Evolutionary conservation across 2,888 invertebrate species (phyloP), one percentile per base, ranked within the genome.

Genomic region (Xanthorhoe designata): DNA sequence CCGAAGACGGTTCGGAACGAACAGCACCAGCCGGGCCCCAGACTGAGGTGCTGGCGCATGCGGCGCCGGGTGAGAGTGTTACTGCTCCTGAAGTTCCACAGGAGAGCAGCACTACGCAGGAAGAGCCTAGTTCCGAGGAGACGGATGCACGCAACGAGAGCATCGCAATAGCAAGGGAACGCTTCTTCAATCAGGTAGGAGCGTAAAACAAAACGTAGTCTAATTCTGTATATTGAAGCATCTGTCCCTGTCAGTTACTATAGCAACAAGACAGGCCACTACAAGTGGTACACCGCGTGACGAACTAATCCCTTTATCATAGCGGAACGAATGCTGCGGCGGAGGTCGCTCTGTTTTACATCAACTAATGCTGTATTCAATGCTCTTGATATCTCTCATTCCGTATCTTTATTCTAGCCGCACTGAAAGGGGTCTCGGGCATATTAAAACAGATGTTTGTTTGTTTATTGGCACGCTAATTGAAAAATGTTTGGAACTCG

Each of bases 111-210:
- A 60, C 61, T 32, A 49, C 32, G 5, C 75, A 62, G 71, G 74
- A 72, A 53, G 76, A 78, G 24, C 66, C 70, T n/a, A 76, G 71
- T 63, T 75, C 66, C 6, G 72, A 82, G 9, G 86, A 85, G 58
- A 76, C 79, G 18, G 87, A 88, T 74, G 81, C 86, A 38, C 84
- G 82, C 18, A 84, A 78, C 69, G 90, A 92, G 76, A 90, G 87
- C 75, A 89, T 90, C 78, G 89, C 93, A 24, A 86, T 84, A 56
- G 93, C 93, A 18, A 84, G 93, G 74, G 92, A 92, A 78, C 87
- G 92, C 69, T 93, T 93, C 82, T 92, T 93, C 71, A 86, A 86
- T 76, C 89, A 92, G 93, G 93, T 92, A 88, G 71, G 67, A 71
- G 68, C 47, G 49, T 49, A n/a, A 42, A 18, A 38, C 29, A 59